These are phyloP conservation scores for Sebastes itinus DNA, from an alignment of 2,797 vertebrate species.

Conservation along the genomic window DNA sequence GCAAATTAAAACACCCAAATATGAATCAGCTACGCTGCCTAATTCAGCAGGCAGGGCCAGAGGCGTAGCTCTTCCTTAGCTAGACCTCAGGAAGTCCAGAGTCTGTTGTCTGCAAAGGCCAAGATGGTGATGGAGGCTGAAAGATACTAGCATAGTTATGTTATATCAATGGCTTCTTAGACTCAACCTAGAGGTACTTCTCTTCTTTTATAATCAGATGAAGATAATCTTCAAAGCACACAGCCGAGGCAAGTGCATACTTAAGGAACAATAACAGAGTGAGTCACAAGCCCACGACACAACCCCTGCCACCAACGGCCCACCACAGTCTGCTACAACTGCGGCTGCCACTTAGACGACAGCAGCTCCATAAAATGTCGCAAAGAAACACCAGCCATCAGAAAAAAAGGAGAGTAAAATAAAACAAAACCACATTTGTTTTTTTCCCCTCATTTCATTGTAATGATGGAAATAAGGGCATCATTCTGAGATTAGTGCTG, in stretches of 20 bases:
- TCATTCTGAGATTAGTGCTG: slow-evolving; percentile 81
- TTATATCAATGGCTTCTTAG: neutral
- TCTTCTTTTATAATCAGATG: slow-evolving; percentile 20
- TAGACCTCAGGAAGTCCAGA: slow-evolving; percentile 58
- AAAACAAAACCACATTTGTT: slow-evolving; percentile 70
- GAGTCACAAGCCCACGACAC: slow-evolving; percentile 72
- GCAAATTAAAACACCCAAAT: slow-evolving; percentile 85
- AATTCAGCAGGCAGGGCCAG: slow-evolving; percentile 48
- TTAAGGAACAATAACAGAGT: slow-evolving; percentile 67
- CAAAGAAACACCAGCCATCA: slow-evolving; percentile 57
- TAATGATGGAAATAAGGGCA: slow-evolving; percentile 85
- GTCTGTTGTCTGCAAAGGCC: slow-evolving; percentile 50
- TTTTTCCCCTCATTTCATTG: slow-evolving; percentile 73
- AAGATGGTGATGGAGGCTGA: neutral
- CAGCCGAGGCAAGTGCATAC: slow-evolving; percentile 53
- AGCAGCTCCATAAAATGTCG: slow-evolving; percentile 76
- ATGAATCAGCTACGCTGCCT: slow-evolving; percentile 78
- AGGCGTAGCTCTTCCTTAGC: slow-evolving; percentile 52
- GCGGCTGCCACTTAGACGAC: slow-evolving; percentile 74
- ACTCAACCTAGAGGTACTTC: neutral
- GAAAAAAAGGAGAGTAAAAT: slow-evolving; percentile 55
- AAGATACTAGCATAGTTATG: neutral
- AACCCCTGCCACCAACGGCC: slow-evolving; percentile 65
- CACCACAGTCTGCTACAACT: slow-evolving; percentile 73
- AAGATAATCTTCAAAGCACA: slow-evolving; percentile 46